Percentiles rank a stretch among this genome's conserved stretches.
phyloP scores from a whole-genome alignment of 2,797 vertebrate genomes.

The Characodon lateralis region DNA sequence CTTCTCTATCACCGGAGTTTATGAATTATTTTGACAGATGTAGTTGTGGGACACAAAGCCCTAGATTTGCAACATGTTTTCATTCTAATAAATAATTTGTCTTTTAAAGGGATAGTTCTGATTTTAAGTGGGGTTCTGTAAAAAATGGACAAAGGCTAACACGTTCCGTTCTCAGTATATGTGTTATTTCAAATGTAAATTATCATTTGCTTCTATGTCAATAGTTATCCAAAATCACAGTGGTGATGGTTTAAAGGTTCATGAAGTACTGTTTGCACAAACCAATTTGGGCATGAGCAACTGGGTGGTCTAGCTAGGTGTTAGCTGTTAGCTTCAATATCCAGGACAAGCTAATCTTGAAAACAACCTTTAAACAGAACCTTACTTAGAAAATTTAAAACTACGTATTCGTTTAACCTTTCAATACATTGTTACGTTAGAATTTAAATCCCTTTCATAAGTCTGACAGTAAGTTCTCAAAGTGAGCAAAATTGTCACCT shows the following conservation, averaged over 20 bases:
- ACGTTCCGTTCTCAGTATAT: background rate
- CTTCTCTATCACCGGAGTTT: conserved; percentile 30
- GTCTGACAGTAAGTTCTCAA: conserved; percentile 29
- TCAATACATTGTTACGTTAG: conserved; percentile 23
- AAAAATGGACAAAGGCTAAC: background rate
- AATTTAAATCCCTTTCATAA: conserved; percentile 23
- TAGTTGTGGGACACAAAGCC: conserved; percentile 55
- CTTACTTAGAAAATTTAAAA: background rate
- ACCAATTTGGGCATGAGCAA: background rate
- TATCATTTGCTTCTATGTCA: background rate
- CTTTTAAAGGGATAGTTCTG: background rate
- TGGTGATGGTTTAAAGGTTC: background rate
- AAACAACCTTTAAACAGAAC: too few relatives aligned
- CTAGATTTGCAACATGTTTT: conserved; percentile 47
- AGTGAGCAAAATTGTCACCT: conserved; percentile 8
- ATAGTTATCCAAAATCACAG: background rate
- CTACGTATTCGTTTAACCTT: conserved; percentile 6
- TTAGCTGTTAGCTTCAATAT: background rate
- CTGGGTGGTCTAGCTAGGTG: background rate
- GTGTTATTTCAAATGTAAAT: background rate
- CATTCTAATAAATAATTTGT: conserved; percentile 52
- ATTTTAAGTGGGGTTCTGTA: background rate
- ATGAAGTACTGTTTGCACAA: background rate
- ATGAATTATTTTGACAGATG: conserved; percentile 44
- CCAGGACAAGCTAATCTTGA: background rate